These are phyloP conservation scores for Homalodisca vitripennis DNA, from an alignment of 1,140 invertebrate genomes.

Conservation along the genomic window DNA sequence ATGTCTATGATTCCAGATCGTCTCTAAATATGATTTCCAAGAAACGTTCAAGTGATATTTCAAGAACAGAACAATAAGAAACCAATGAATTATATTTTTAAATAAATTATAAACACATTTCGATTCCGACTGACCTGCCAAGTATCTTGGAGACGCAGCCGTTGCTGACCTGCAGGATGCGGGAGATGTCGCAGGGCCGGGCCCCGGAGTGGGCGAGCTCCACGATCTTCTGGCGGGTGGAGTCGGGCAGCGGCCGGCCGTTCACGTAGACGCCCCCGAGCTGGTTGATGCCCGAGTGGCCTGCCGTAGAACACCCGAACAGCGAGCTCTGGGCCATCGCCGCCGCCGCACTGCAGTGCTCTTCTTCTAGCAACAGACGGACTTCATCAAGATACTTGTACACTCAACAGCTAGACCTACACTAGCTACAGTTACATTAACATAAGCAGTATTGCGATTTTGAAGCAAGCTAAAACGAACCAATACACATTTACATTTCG, in stretches of 20 bases:
- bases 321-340: constrained; percentile 50
- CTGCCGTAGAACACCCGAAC: constrained; percentile 75
- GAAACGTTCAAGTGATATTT: no score
- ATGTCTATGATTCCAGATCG: no score
- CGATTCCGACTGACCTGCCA: constrained; percentile 86
- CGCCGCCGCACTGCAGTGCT: constrained; percentile 38
- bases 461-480: no score
- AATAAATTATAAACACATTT: no score
- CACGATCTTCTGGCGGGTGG: constrained; percentile 96
- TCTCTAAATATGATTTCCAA: no score
- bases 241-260: constrained; percentile 94
- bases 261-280: constrained; percentile 98
- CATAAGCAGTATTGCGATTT: no score
- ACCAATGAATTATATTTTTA: no score
- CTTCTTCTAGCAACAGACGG: constrained; percentile 17
- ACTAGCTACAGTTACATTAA: no score
- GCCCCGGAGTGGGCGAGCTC: constrained; percentile 96
- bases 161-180: constrained; percentile 95
- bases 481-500: no score
- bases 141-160: constrained; percentile 95
- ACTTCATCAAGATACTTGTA: background rate
- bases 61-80: no score
- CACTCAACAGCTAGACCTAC: no score
- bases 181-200: constrained; percentile 96
- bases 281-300: constrained; percentile 97